phyloP scores from a whole-genome alignment of 2,888 invertebrate species.

The Pediacus dermestoides region DNA sequence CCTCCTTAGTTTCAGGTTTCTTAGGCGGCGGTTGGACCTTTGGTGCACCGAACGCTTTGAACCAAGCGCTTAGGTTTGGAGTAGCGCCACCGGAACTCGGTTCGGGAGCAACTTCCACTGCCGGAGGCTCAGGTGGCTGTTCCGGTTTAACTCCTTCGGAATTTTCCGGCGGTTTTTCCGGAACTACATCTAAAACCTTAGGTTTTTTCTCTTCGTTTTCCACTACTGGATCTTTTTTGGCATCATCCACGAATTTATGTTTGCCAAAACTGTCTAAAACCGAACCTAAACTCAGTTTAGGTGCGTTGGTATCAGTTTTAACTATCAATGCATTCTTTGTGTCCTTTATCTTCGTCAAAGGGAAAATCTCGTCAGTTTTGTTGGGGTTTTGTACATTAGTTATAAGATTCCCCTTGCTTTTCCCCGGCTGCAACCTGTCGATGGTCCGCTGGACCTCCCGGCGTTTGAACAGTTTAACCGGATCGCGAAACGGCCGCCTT shows the following conservation, averaged over 20 bases:
- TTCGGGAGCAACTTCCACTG: not conserved
- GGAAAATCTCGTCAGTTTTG: constrained; percentile 58
- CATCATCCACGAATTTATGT: constrained; percentile 60
- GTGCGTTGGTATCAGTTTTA: constrained; percentile 66
- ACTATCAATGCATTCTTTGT: constrained; percentile 55
- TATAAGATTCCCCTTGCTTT: constrained; percentile 81
- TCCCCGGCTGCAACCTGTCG: constrained; percentile 79
- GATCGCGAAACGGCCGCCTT: constrained; percentile 51
- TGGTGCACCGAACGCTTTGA: constrained; percentile 86
- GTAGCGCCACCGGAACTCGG: constrained; percentile 63
- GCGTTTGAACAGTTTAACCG: constrained; percentile 50
- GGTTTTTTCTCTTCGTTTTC: constrained; percentile 32
- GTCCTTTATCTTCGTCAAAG: constrained; percentile 58
- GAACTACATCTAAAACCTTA: constrained; percentile 35
- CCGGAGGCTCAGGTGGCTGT: not conserved
- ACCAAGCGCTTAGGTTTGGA: constrained; percentile 87
- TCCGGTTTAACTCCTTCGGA: not conserved
- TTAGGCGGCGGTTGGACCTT: constrained; percentile 62
- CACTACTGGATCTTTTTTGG: constrained; percentile 42
- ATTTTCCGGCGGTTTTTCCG: constrained; percentile 26
- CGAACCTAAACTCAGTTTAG: constrained; percentile 80
- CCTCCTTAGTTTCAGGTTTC: constrained; percentile 57
- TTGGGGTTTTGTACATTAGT: constrained; percentile 61
- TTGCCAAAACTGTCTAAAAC: constrained; percentile 74
- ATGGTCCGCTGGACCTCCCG: constrained; percentile 78